Conservation (phyloP, 1,140 invertebrate species). For the Orius insidiosus region DNA sequence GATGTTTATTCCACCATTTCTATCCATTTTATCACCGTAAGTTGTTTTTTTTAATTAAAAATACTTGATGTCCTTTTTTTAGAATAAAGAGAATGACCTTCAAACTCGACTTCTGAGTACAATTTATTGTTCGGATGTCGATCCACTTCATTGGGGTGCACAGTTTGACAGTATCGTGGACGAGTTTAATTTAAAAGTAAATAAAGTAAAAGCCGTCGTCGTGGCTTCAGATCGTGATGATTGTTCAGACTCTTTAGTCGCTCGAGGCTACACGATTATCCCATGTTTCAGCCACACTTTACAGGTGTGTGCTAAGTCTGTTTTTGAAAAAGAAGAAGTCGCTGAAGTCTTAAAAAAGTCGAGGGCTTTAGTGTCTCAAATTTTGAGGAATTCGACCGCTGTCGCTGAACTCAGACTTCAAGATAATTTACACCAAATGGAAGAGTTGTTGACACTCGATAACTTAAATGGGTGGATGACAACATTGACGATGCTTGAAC, state of each 20-base stretch:
- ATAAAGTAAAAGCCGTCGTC: constrained; percentile 30
- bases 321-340: constrained; percentile 29
- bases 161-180: constrained; percentile 26
- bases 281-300: constrained; percentile 32
- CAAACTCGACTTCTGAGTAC: constrained; percentile 19
- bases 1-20: constrained; percentile 29
- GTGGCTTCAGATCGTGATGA: constrained; percentile 26
- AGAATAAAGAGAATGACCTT: constrained; percentile 16
- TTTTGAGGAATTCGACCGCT: constrained; percentile 25
- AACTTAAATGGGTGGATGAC: constrained; percentile 32
- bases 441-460: constrained; percentile 27
- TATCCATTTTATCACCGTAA: constrained; percentile 29
- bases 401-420: constrained; percentile 26
- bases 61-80: too few relatives aligned
- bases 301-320: constrained; percentile 29
- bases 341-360: constrained; percentile 27
- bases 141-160: constrained; percentile 25
- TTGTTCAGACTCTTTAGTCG: constrained; percentile 25
- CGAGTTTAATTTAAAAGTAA: constrained; percentile 29
- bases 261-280: constrained; percentile 26
- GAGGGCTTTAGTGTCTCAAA: constrained; percentile 28
- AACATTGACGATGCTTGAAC: constrained; percentile 34
- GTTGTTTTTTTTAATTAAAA: too few relatives aligned
- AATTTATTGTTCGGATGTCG: constrained; percentile 17
- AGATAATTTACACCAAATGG: constrained; percentile 28